Percentiles rank a stretch among this genome's conserved stretches.
Evolutionary conservation across 2,888 invertebrate genomes (phyloP).

Genomic region (Hydrotaea cyrtoneurina): DNA sequence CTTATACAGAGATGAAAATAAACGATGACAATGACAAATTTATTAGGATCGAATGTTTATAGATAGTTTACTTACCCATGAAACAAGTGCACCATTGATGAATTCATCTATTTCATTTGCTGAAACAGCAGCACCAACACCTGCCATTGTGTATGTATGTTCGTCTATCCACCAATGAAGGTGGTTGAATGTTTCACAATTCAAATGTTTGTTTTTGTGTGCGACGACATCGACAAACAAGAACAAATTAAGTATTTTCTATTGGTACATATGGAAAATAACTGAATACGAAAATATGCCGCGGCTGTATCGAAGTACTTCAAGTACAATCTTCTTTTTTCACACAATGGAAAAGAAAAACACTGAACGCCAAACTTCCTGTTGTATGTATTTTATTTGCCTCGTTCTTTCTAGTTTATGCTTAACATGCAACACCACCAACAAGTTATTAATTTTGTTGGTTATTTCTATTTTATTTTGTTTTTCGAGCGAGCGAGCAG

Average conservation of each 20-base stretch:
- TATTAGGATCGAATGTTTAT: no score
- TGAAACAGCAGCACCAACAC: slow-evolving; percentile 76
- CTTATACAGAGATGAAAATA: no score
- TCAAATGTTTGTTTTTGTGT: neutral
- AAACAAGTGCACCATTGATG: slow-evolving; percentile 90
- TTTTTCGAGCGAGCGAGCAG: no score
- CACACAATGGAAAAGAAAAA: neutral
- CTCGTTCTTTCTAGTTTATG: neutral
- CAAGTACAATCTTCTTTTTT: neutral
- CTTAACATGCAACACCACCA: neutral
- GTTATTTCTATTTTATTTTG: no score
- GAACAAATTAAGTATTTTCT: slow-evolving; percentile 10
- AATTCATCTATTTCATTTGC: slow-evolving; percentile 91
- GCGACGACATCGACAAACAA: neutral
- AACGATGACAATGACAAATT: no score
- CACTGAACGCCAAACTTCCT: no score
- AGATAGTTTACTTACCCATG: slow-evolving; percentile 86
- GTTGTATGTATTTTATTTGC: slow-evolving; percentile 5
- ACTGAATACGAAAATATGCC: neutral
- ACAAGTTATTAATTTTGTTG: slow-evolving; percentile 20
- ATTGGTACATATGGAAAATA: neutral
- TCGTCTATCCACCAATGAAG: slow-evolving; percentile 20
- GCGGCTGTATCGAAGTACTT: neutral
- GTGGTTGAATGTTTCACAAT: slow-evolving; percentile 26
- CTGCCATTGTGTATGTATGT: slow-evolving; percentile 52